Percentiles rank a stretch among this genome's conserved stretches.
Evolutionary conservation across 2,888 invertebrate genomes (phyloP).

Genomic region (Anorthoa munda): DNA sequence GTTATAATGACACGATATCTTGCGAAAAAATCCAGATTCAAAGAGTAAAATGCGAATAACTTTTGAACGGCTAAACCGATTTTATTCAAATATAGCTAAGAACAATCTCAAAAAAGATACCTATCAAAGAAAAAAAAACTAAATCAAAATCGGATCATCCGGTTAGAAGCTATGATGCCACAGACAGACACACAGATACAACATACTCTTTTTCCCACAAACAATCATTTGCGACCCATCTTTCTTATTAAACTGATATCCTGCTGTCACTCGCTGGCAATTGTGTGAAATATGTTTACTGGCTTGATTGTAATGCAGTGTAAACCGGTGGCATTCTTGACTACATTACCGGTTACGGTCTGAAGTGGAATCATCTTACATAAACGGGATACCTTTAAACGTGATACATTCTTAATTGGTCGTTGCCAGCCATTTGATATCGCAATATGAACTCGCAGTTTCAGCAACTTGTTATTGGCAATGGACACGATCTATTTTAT

Average conservation of each 20-base stretch:
- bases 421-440: slow-evolving; percentile 36
- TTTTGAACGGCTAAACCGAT: too few species aligned
- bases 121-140: too few species aligned
- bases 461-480: slow-evolving; percentile 44
- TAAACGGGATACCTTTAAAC: slow-evolving; percentile 70
- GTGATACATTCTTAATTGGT: slow-evolving; percentile 35
- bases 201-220: too few species aligned
- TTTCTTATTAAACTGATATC: slow-evolving; percentile 18
- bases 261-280: slow-evolving; percentile 11
- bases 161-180: too few species aligned
- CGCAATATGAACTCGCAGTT: slow-evolving; percentile 44
- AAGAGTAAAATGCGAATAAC: too few species aligned
- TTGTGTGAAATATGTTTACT: slow-evolving; percentile 45
- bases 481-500: slow-evolving; percentile 12
- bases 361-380: slow-evolving; percentile 69
- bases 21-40: too few species aligned
- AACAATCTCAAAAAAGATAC: too few species aligned
- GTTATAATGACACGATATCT: too few species aligned
- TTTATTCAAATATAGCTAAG: too few species aligned
- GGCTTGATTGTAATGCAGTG: slow-evolving; percentile 49
- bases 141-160: too few species aligned
- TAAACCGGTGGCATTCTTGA: slow-evolving; percentile 48
- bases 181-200: too few species aligned
- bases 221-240: slow-evolving; percentile 5
- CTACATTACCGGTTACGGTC: slow-evolving; percentile 45